Evolutionary conservation across 2,797 vertebrate genomes (phyloP).

Genomic region (Artibeus jamaicensis): DNA sequence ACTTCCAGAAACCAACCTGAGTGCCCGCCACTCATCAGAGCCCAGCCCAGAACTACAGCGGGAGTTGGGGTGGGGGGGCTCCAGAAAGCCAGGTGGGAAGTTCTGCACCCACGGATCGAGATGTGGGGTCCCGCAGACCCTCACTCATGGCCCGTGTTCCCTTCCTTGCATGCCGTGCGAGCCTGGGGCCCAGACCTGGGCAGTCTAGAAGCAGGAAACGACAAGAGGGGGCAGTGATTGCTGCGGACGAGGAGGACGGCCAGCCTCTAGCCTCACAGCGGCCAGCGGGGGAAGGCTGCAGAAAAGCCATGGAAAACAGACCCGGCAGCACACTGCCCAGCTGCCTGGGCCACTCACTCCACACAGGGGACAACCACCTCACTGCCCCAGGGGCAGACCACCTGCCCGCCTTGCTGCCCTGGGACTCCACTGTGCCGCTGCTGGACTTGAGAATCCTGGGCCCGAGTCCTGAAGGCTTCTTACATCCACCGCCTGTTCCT

Average conservation of each 20-base stretch:
- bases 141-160: rapidly evolving
- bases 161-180: not conserved
- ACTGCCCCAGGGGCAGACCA: not conserved
- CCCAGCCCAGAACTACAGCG: not conserved
- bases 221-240: not conserved
- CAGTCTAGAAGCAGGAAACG: not conserved
- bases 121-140: rapidly evolving
- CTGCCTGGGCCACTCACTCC: not conserved
- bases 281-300: rapidly evolving
- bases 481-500: rapidly evolving
- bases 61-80: not conserved
- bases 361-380: not conserved
- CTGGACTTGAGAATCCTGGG: not conserved
- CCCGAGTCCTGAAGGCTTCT: not conserved
- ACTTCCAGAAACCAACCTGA: not conserved
- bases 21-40: not conserved
- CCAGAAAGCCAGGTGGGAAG: not conserved
- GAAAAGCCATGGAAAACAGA: not conserved
- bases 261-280: not conserved
- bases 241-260: not conserved
- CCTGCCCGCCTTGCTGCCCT: not conserved
- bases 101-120: rapidly evolving
- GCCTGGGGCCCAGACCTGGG: not conserved
- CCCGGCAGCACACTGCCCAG: not conserved
- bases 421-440: not conserved